Evolutionary conservation across 2,113 vertebrate species (phyloP).

Genomic region (Urocynchramus pylzowi): DNA sequence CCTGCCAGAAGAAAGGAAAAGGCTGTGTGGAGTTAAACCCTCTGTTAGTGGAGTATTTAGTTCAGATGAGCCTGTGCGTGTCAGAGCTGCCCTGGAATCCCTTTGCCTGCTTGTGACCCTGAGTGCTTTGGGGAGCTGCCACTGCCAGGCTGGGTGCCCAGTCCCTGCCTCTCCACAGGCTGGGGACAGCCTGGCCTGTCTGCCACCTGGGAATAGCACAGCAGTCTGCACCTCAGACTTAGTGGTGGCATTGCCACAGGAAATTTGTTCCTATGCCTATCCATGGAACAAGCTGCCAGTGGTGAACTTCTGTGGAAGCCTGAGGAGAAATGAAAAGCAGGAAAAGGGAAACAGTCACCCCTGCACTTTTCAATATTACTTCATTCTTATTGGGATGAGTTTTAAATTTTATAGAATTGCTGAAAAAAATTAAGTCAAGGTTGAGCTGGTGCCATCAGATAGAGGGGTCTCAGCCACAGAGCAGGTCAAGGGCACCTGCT

Average conservation of each 20-base stretch:
- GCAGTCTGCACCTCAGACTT: accelerated
- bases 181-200: not conserved
- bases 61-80: not conserved
- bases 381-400: not conserved
- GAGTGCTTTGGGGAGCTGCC: not conserved
- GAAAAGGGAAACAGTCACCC: not conserved
- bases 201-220: not conserved
- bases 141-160: not conserved
- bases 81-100: not conserved
- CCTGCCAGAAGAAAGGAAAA: not conserved
- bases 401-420: accelerated
- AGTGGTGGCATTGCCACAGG: not conserved
- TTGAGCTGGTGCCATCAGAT: not conserved
- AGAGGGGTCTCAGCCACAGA: not conserved
- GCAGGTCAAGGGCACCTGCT: accelerated
- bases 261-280: accelerated
- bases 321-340: not conserved
- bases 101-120: not conserved
- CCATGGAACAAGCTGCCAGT: accelerated
- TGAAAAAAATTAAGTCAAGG: accelerated
- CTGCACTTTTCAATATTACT: accelerated
- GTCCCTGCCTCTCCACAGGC: not conserved
- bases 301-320: not conserved
- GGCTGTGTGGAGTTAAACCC: not conserved
- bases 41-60: not conserved